Evolutionary conservation across 2,113 vertebrate genomes (phyloP), one percentile per base, ranked within the genome.

Genomic region (Paedocypris sp.): DNA sequence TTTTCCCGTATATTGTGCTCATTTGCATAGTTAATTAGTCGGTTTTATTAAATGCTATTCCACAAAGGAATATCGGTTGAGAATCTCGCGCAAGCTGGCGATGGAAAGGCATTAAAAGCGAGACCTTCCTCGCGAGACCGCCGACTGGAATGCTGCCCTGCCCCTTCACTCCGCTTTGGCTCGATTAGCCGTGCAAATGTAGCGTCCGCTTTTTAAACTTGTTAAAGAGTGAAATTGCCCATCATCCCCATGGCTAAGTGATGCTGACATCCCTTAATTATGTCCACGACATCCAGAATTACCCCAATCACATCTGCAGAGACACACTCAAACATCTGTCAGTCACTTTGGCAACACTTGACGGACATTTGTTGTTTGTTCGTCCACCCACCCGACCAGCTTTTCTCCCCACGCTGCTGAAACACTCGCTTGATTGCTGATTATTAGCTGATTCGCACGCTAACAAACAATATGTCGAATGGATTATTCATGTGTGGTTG

Each of bases 11-110:
- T 75, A 79, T 80, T 57, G 68, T 73, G 70, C 78, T 78, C 62
- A 84, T 84, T 84, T 82, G 78, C 80, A 83, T 80, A 82, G 77
- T 82, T 84, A 81, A 86, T 86, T 81, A 83, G 77, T 74, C 67
- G 3, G 64, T 73, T 76, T 84, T 78, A 83, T 85, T 81, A 81
- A 78, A 77, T 56, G 39, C 66, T 73, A 65, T 73, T 71, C 23
- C 74, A 67, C 75, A 62, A 70, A 76, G 74, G 73, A 78, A 77
- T 70, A 75, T 78, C 69, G 74, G 66, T 57, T 76, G 62, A 76
- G 75, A 77, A 83, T 81, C 78, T 67, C 67, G 52, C 32, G 76
- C 75, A 76, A 80, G 35, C 64, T 18, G 43, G 19, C 12, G 11
- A 57, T 41, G 41, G 13, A 19, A 41, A 38, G 29, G 19, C 18